Conservation (phyloP, 2,888 invertebrate species). For the Pristionchus fissidentatus region DNA sequence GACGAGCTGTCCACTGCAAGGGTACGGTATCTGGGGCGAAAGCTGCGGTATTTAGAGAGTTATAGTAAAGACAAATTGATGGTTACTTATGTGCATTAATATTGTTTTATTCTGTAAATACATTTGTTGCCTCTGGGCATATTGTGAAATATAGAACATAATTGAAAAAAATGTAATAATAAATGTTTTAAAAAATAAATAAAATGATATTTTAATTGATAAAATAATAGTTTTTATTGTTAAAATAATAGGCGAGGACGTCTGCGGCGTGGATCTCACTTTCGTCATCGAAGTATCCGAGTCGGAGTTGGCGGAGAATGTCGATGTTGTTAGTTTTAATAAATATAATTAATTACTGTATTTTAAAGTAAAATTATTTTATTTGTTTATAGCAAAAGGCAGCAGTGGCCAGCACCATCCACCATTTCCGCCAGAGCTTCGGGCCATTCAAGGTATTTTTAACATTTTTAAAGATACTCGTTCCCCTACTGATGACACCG, state of each 20-base stretch:
- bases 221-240: background rate
- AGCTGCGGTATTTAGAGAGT: too few species aligned
- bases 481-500: too few species aligned
- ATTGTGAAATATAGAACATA: too few species aligned
- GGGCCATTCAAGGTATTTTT: slow-evolving; percentile 43
- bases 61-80: too few species aligned
- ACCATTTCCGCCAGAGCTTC: slow-evolving; percentile 43
- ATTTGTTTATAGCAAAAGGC: slow-evolving; percentile 47
- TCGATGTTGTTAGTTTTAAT: slow-evolving; percentile 38
- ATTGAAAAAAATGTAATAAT: too few species aligned
- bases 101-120: too few species aligned
- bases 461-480: background rate
- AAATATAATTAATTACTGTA: too few species aligned
- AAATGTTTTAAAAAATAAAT: too few species aligned
- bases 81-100: too few species aligned
- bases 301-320: slow-evolving; percentile 37
- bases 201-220: slow-evolving; percentile 1
- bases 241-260: background rate
- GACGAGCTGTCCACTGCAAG: slow-evolving; percentile 39
- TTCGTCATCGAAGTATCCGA: slow-evolving; percentile 48
- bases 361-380: background rate
- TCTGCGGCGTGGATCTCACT: slow-evolving; percentile 44
- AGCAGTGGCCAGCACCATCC: slow-evolving; percentile 32
- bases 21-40: background rate
- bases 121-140: too few species aligned